Evolutionary conservation across 1,140 invertebrate species (phyloP).

Genomic region (Drosophila saltans): DNA sequence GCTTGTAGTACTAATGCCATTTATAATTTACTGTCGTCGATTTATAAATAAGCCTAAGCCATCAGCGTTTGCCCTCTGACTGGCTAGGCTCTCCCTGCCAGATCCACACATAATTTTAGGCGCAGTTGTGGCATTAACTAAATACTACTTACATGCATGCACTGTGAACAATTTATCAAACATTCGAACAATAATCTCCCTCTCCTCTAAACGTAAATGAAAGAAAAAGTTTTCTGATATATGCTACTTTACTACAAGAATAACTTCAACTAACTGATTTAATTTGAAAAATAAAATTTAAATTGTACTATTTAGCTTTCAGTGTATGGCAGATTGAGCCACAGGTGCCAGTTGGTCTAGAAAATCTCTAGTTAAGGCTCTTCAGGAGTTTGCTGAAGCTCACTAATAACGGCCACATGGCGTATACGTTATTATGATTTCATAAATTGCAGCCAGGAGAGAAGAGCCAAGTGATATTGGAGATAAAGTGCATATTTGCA

Average conservation of each 20-base stretch:
- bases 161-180: conserved; percentile 18
- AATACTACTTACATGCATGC: not conserved
- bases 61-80: conserved; percentile 43
- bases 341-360: conserved; percentile 42
- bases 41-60: conserved; percentile 77
- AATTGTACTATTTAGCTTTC: not conserved
- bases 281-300: too few relatives aligned
- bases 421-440: conserved; percentile 62
- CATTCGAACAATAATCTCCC: too few relatives aligned
- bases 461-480: not conserved
- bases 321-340: conserved; percentile 34
- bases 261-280: too few relatives aligned
- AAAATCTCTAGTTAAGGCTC: conserved; percentile 12
- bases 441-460: conserved; percentile 46
- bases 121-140: conserved; percentile 39
- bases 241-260: too few relatives aligned
- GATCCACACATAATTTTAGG: conserved; percentile 59
- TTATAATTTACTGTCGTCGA: conserved; percentile 76
- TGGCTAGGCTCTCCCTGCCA: not conserved
- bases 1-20: conserved; percentile 56
- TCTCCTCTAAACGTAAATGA: not conserved
- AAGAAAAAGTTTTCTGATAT: too few relatives aligned
- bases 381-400: not conserved
- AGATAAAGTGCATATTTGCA: not conserved
- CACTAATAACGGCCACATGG: conserved; percentile 26